Evolutionary conservation across 2,797 vertebrate genomes (phyloP).

Genomic region (Nasua narica): DNA sequence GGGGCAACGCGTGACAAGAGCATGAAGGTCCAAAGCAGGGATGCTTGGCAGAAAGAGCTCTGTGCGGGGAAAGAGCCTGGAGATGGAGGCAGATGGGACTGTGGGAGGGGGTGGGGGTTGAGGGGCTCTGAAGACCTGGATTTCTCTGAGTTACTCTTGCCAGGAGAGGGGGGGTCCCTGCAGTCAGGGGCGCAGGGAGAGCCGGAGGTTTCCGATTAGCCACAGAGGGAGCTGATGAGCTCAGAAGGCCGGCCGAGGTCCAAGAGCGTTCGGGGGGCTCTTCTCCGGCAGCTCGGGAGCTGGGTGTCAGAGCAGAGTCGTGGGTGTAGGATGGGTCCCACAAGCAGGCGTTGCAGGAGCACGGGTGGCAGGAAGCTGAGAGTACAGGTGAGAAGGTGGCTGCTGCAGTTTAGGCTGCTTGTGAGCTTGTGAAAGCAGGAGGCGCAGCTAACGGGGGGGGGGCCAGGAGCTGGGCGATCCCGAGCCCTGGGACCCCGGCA

Average conservation of each 20-base stretch:
- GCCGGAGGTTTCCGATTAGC: neutral
- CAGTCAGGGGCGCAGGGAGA: neutral
- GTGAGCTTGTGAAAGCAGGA: neutral
- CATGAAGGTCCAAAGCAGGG: neutral
- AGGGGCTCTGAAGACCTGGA: neutral
- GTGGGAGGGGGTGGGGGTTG: neutral
- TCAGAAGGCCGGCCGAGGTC: neutral
- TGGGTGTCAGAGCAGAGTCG: neutral
- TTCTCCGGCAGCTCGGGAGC: neutral
- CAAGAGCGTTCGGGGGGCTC: neutral
- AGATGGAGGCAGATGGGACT: too few species aligned
- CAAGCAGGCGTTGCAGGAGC: neutral
- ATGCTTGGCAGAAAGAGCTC: neutral
- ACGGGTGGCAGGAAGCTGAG: neutral
- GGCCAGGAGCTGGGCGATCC: neutral
- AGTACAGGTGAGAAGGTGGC: neutral
- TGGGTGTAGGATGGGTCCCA: neutral
- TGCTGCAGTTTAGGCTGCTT: neutral
- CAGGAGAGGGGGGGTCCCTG: neutral
- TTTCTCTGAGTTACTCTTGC: neutral
- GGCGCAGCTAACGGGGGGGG: neutral
- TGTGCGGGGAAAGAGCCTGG: fast-evolving
- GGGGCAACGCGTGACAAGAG: neutral
- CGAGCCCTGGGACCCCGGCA: fast-evolving
- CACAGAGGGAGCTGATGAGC: neutral